A percentile compares a stretch with the other conserved stretches of the same genome.
Evolutionary conservation across 2,113 vertebrate genomes (phyloP).

Genomic region (Otocyon megalotis): DNA sequence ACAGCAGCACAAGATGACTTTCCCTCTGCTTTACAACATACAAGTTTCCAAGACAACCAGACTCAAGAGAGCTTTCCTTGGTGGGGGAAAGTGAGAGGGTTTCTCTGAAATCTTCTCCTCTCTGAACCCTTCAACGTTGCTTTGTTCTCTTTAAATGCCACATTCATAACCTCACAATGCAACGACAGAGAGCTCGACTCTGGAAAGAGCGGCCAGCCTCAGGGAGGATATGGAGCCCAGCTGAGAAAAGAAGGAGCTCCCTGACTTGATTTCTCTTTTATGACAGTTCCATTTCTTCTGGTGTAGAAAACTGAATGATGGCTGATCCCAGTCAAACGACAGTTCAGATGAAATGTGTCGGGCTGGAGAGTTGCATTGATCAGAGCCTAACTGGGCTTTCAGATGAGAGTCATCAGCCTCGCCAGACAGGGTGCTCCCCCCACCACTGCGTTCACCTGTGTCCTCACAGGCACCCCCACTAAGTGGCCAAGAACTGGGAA

Average conservation of each 20-base stretch:
- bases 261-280: constrained; percentile 31
- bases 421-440: not conserved
- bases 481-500: not conserved
- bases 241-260: constrained; percentile 65
- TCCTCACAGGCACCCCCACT: not conserved
- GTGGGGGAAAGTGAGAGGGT: constrained; percentile 62
- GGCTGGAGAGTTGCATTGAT: constrained; percentile 46
- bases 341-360: constrained; percentile 40
- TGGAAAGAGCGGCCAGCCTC: constrained; percentile 54
- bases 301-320: constrained; percentile 49
- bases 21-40: constrained; percentile 77
- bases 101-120: constrained; percentile 64
- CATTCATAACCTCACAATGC: constrained; percentile 51
- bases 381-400: constrained; percentile 50
- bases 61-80: constrained; percentile 57
- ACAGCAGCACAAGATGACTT: constrained; percentile 75
- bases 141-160: constrained; percentile 73
- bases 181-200: constrained; percentile 51
- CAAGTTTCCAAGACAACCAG: constrained; percentile 48
- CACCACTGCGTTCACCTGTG: not conserved
- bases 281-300: not conserved
- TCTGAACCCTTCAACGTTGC: constrained; percentile 61
- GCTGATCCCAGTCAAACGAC: not conserved
- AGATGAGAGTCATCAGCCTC: not conserved
- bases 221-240: constrained; percentile 35